Conservation (phyloP, 2,888 invertebrate genomes). For the Mesorhabditis sp. region DNA sequence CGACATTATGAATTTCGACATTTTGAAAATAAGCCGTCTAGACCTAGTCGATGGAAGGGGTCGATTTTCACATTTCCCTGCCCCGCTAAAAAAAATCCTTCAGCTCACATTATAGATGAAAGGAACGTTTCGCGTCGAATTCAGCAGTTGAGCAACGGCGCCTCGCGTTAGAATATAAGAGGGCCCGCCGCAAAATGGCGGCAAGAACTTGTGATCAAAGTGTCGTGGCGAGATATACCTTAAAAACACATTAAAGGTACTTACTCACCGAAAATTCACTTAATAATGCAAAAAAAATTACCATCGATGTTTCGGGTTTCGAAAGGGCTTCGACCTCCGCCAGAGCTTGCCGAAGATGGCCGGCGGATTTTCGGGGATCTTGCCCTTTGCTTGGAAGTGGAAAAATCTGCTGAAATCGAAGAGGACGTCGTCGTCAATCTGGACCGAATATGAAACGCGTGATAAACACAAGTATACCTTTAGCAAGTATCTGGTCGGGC, state of each 20-base stretch:
- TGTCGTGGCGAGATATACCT: neutral
- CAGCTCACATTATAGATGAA: neutral
- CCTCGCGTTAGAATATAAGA: neutral
- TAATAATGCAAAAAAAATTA: neutral
- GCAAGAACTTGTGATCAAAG: neutral
- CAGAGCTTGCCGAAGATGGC: neutral
- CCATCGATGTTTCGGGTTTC: slow-evolving; percentile 1
- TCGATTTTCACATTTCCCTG: too few species aligned
- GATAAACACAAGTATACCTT: too few species aligned
- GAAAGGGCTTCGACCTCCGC: neutral
- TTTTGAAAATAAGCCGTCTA: too few species aligned
- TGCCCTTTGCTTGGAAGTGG: neutral
- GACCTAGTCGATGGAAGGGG: too few species aligned
- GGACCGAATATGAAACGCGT: too few species aligned
- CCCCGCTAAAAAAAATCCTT: neutral
- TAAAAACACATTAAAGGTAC: neutral
- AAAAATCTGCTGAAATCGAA: neutral
- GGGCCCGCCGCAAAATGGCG: neutral
- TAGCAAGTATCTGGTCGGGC: neutral
- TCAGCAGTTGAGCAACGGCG: neutral
- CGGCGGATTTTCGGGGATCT: neutral
- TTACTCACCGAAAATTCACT: neutral
- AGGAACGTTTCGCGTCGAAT: neutral
- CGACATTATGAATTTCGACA: too few species aligned
- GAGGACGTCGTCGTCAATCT: slow-evolving; percentile 4